Base-by-base conservation (phyloP, 2,797 vertebrate species). In the Molossus alvarezi region DNA sequence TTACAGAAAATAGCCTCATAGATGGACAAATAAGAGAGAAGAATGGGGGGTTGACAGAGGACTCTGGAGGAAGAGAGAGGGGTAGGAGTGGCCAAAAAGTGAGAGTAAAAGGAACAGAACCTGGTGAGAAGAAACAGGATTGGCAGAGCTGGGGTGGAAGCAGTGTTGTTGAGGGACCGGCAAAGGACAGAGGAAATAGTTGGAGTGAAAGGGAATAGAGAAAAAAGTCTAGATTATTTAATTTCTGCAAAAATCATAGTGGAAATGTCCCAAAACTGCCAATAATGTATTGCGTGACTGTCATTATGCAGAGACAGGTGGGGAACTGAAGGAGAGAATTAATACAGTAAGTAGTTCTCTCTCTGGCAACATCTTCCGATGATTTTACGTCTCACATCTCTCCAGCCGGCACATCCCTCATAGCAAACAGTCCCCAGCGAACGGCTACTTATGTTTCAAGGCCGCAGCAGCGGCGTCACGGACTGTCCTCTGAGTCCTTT, bases 351-450 rank as follows among this genome's bases (percentile, higher is more conserved):
- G 97, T 97, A 98, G 98, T 98, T 97, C 97, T 95, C 97, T 97
- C 97, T 97, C 98, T 94, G 98, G 97, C 98, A 95, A 94, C 96
- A 96, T 97, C 97, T 98, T 98, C 97, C 97, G 97, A 97, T 97
- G 98, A 98, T 96, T 98, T 98, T 97, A 97, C 96, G 97, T 97
- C 98, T 97, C 96, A 92, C 97, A 98, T 97, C 88, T 95, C 97
- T 90, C 94, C 90, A 92, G 94, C 90, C 88, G 25, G 90, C 90
- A 55, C 97, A 95, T 96, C 98, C 95, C 96, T 98, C 97, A 96
- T 94, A 97, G 97, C 98, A 98, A 98, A 98, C 98, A 97, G 95
- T 97, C 98, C 96, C 48, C 95, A 73, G 98, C 37, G 97, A 96
- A 92, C 73, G 97, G 97, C 96, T 98, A 91, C 98, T 98, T 97